Base-by-base conservation (phyloP, 1,140 invertebrate genomes). In the Sinonovacula constricta region DNA sequence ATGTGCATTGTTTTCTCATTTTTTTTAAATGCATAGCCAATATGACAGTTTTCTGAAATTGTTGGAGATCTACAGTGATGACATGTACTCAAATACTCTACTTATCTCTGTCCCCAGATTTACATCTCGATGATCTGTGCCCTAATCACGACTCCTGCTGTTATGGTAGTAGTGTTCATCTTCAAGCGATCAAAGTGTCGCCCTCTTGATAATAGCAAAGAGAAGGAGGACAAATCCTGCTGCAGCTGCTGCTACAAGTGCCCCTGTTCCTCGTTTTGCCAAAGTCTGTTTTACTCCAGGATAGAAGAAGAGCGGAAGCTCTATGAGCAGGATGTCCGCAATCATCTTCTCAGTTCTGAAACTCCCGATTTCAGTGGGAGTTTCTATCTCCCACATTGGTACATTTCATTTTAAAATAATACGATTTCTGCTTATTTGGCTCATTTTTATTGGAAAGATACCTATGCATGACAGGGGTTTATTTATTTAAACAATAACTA, bases 341-440 rank as follows among this genome's bases (percentile, higher is more conserved):
- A 28, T 0, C 62, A 30, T 26, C 24, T 74, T 30, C 59, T 74
- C 2, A 36, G 54, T 18, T 14, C 36, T 51, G 39, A 31, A 30
- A n/a, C 54, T 0, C 70, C 70, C 2, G 70, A 74, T 3, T 74
- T 74, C 36, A 49, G n/a, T 18, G 56, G 56, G 12, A 66, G 33
- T 18, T 24, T 62, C 28, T 60, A 68, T 76, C 66, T 72, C 60
- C 85, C 80, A 31, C 90, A 4, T 89, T 86, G 76, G 86, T 90
- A 56, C 88, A 86, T 4, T 63, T 14, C 7, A n/a, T n/a, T n/a
- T n/a, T n/a, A n/a, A n/a, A n/a, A n/a, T n/a, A n/a, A n/a, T n/a
- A n/a, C n/a, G n/a, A n/a, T n/a, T n/a, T n/a, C n/a, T n/a, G n/a
- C n/a, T n/a, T n/a, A n/a, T n/a, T n/a, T n/a, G n/a, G n/a, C n/a